Base-by-base conservation (phyloP, 2,888 invertebrate species). In the Drosophila cognata region DNA sequence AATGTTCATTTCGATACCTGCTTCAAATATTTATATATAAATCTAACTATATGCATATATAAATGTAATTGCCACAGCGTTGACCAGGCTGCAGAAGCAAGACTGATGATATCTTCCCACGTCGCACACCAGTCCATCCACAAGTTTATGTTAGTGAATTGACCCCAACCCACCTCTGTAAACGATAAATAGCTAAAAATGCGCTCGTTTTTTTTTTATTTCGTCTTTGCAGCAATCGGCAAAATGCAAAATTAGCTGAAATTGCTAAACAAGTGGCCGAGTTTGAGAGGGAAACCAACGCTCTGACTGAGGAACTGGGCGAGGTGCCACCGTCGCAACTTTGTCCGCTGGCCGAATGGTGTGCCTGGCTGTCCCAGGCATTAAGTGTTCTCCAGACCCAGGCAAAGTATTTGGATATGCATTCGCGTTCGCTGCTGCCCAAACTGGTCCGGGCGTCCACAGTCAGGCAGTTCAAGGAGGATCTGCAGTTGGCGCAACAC, bases 351-450 rank as follows among this genome's bases (percentile, higher is more conserved):
- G 31, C 28, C 4, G 59, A 81, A 4, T 74, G 73, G 52, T 35
- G 21, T 18, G 33, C 41, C 18, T 86, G 82, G 69, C 29, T 87
- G 6, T 16, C 50, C 3, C 65, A 67, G 21, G 33, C 65, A 1
- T 25, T 78, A 18, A 58, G 18, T 11, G 62, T 68, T 6, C 16
- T 72, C 3, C 80, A 80, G 21, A 69, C 68, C 0, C 84, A 84
- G 31, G 35, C 48, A 6, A 84, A 87, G n/a, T 75, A 72, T 13
- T 29, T 87, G 58, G 60, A 80, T 21, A 31, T 84, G 6, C 25
- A 53, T 46, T 41, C 46, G 3, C 76, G 60, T 5, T 56, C 35
- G 7, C 35, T 87, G 25, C 25, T 65, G 18, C 82, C 84, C 1
- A 7, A 33, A 2, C 13, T 65, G 1, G 7, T 67, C 3, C 43